A percentile compares a stretch with the other conserved stretches of the same genome.
Evolutionary conservation across 1,140 invertebrate species (phyloP).

Genomic region (Oreohelix idahoensis): DNA sequence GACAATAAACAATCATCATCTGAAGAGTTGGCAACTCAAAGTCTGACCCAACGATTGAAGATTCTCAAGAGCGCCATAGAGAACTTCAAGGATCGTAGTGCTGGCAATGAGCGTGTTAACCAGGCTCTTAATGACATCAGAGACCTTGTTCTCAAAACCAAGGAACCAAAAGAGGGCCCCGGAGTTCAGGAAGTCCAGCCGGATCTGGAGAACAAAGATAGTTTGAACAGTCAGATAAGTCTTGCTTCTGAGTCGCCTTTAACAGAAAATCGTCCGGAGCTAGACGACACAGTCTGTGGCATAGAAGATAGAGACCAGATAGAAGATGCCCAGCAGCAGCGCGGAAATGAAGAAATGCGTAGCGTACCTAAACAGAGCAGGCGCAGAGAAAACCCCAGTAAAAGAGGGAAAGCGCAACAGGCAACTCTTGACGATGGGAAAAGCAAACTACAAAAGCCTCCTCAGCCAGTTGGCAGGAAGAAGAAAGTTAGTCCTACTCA

Average conservation of each 20-base stretch:
- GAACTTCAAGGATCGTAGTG: not conserved
- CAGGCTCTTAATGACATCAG: not conserved
- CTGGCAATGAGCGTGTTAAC: not conserved
- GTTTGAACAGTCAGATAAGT: not conserved
- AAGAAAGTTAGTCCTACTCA: not conserved
- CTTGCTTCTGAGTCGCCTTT: not conserved
- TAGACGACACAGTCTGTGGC: not conserved
- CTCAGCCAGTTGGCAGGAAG: not conserved
- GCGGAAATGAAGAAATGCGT: too few species aligned
- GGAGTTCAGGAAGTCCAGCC: not conserved
- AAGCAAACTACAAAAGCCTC: not conserved
- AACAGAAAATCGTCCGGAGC: not conserved
- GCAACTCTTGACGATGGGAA: not conserved
- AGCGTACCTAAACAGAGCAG: not conserved
- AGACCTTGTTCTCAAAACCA: not conserved
- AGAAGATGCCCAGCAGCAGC: not conserved
- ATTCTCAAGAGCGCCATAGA: not conserved
- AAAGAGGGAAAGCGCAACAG: not conserved
- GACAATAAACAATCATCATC: not conserved
- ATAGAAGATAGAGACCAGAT: not conserved
- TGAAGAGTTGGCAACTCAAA: not conserved
- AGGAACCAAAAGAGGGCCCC: not conserved
- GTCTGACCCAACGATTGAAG: not conserved
- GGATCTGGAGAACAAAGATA: not conserved
- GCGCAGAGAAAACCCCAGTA: not conserved